Percentiles rank a stretch among this genome's conserved stretches.
Evolutionary conservation across 1,140 invertebrate genomes (phyloP).

Genomic region (Laodelphax striatellus): DNA sequence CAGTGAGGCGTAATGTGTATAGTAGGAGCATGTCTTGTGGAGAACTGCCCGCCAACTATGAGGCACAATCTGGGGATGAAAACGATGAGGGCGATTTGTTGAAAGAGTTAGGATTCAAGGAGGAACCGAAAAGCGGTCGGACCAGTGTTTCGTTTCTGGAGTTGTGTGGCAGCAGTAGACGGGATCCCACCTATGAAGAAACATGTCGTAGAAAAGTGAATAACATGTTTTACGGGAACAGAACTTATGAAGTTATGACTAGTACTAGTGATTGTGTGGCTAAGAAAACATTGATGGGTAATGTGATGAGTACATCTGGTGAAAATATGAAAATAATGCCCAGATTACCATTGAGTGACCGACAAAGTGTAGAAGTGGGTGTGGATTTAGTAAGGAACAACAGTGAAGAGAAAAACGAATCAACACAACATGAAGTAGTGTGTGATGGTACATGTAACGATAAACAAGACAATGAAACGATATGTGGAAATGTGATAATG

Average conservation of each 20-base stretch:
- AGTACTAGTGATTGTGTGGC: background rate
- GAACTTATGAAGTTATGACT: slow-evolving; percentile 8
- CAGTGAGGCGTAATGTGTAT: background rate
- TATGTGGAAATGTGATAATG: background rate
- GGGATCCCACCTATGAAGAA: slow-evolving; percentile 1
- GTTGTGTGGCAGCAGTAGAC: background rate
- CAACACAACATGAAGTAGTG: background rate
- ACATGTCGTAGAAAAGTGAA: background rate
- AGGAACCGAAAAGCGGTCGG: background rate
- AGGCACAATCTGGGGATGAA: background rate
- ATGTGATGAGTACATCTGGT: slow-evolving; percentile 6
- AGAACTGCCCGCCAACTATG: background rate
- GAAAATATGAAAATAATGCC: background rate
- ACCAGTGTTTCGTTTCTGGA: background rate
- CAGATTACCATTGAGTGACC: background rate
- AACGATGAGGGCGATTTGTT: slow-evolving; percentile 7
- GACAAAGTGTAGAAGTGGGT: background rate
- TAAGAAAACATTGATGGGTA: slow-evolving; percentile 3
- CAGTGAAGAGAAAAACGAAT: background rate
- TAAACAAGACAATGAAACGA: background rate
- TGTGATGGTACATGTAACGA: background rate
- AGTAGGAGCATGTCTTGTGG: background rate
- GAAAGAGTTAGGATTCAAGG: slow-evolving; percentile 10
- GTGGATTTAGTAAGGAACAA: background rate
- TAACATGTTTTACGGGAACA: slow-evolving; percentile 12